These are phyloP conservation scores for Lucilia sericata DNA, from an alignment of 1,140 invertebrate genomes.

Conservation along the genomic window DNA sequence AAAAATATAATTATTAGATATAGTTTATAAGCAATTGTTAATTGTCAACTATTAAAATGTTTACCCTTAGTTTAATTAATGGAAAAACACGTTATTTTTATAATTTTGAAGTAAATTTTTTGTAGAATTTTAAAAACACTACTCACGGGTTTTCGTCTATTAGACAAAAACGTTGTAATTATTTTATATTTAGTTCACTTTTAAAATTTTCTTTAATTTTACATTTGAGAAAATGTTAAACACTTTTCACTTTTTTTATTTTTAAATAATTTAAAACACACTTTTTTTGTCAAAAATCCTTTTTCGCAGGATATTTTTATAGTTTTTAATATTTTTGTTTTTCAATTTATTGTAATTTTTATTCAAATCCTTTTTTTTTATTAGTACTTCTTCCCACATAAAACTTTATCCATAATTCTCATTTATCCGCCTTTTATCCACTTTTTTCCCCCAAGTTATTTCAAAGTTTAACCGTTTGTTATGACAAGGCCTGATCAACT, in stretches of 20 bases:
- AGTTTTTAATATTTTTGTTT: background rate
- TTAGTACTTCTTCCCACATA: background rate
- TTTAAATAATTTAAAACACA: background rate
- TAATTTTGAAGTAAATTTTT: no score
- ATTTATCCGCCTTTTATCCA: background rate
- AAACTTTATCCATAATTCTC: background rate
- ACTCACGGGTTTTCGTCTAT: no score
- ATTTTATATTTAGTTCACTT: no score
- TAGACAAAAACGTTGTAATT: no score
- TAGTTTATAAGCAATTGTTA: no score
- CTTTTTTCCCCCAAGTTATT: background rate
- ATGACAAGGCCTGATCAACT: conserved; percentile 8
- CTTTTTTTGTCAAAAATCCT: background rate
- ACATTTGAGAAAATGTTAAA: no score
- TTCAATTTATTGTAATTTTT: background rate
- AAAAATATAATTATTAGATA: no score
- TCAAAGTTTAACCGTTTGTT: background rate
- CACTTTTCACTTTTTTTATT: background rate
- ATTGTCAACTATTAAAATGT: no score
- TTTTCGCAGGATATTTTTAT: background rate
- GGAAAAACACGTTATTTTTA: no score
- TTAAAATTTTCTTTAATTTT: no score
- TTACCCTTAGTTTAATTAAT: no score
- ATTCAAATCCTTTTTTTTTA: background rate
- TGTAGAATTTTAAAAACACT: no score